These are phyloP conservation scores for Echinarachnius parma DNA, from an alignment of 53 echinoderm and acorn worm genomes.

Conservation along the genomic window DNA sequence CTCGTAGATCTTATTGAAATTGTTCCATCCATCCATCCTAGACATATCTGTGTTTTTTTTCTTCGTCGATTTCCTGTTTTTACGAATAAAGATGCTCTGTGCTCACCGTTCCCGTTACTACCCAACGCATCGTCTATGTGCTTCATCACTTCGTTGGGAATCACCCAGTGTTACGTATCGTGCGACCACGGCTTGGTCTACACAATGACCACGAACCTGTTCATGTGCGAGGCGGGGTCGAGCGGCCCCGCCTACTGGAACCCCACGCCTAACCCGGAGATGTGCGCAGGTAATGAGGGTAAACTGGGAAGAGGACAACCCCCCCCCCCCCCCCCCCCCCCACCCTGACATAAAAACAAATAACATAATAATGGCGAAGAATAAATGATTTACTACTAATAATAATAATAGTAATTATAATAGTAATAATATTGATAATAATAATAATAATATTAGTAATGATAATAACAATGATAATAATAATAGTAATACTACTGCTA, in stretches of 20 bases:
- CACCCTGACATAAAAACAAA: no score
- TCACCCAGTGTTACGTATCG: conserved; percentile 20
- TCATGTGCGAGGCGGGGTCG: conserved; percentile 18
- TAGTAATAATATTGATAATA: no score
- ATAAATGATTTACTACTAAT: no score
- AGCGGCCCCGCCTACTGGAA: conserved; percentile 24
- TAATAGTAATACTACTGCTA: no score
- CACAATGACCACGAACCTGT: conserved; percentile 27
- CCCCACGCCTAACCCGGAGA: conserved; percentile 11
- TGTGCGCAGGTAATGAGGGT: conserved; percentile 49
- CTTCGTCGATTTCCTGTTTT: not conserved
- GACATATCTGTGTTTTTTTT: not conserved
- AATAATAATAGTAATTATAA: no score
- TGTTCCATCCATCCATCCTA: no score
- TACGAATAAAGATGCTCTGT: conserved; percentile 18
- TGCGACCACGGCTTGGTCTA: conserved; percentile 19
- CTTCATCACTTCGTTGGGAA: not conserved
- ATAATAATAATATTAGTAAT: no score
- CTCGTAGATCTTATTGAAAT: no score
- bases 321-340: not conserved
- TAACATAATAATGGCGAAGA: no score
- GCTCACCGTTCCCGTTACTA: conserved; percentile 12
- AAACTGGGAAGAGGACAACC: no score
- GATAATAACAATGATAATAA: no score
- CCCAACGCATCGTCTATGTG: conserved; percentile 6